Base-by-base conservation (phyloP, 2,797 vertebrate species). In the Falco columbarius region DNA sequence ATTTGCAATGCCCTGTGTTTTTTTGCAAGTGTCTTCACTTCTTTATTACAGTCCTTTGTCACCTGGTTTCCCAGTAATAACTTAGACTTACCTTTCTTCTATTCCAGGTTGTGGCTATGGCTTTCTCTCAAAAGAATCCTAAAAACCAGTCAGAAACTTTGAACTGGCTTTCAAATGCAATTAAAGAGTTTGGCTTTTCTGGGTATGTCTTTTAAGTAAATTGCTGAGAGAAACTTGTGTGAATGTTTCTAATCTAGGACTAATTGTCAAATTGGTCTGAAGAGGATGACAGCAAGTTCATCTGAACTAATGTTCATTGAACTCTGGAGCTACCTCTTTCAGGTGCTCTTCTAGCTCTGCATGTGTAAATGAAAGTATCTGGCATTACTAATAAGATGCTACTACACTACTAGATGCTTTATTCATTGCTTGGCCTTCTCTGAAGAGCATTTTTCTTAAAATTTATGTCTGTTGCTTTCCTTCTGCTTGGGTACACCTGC, bases 101-200 rank as follows among this genome's bases (percentile, higher is more conserved):
- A 11, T 95, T 97, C 23, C 90, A 99, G 99, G 98, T 99, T 89
- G 99, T 99, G 83, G 99, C 99, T 6, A 97, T 98, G 96, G 99
- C 98, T 6, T 99, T 99, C 94, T 98, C 99, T 65, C 99, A 99
- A 95, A 99, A 99, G 98, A 99, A 99, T 97, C 99, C 99, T 61
- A 99, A 99, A 98, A 99, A 99, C 97, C 99, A 99, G 77, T 99
- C 99, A 6, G 99, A 99, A 98, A 98, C 99, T 12, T 98, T 99
- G 72, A 99, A 99, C 96, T 99, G 99, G 99, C 97, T 99, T 79
- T 98, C 99, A 66, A 99, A 99, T 95, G 99, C 99, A 66, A 99
- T 99, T 98, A 99, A 99, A 97, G 99, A 99, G 97, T 99, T 99
- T 98, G 99, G 99, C 46, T 99, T 99, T 98, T 97, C 98, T 88